phyloP scores from a whole-genome alignment of 2,888 invertebrate species.

The Drosophila paracracens region DNA sequence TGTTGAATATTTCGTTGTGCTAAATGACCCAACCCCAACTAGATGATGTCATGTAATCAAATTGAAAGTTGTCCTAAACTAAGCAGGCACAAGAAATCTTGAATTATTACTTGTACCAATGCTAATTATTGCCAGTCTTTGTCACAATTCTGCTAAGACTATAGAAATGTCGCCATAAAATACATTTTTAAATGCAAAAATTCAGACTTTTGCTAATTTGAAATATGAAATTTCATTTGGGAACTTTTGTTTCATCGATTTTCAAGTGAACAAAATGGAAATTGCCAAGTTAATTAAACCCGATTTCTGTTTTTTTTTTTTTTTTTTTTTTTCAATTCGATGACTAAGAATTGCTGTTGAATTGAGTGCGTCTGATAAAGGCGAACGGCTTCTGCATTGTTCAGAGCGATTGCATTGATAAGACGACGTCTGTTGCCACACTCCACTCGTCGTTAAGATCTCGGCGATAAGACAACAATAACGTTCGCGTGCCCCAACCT shows the following conservation, averaged over 20 bases:
- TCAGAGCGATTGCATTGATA: slow-evolving; percentile 46
- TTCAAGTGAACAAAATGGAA: neutral
- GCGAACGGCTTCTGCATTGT: slow-evolving; percentile 34
- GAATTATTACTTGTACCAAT: neutral
- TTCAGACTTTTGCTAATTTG: neutral
- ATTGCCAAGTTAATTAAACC: neutral
- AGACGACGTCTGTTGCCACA: slow-evolving; percentile 1
- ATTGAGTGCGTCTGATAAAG: neutral
- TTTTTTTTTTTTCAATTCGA: slow-evolving; percentile 13
- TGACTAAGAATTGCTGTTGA: slow-evolving; percentile 9
- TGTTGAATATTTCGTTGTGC: neutral
- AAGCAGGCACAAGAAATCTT: neutral
- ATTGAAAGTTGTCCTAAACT: neutral
- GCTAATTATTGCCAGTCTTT: neutral
- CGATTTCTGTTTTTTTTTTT: slow-evolving; percentile 1
- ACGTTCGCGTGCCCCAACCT: slow-evolving; percentile 24
- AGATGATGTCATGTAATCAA: neutral
- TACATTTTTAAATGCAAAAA: neutral
- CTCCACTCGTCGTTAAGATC: slow-evolving; percentile 47
- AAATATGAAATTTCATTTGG: neutral
- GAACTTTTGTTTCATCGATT: slow-evolving; percentile 1
- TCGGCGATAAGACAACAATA: slow-evolving; percentile 37
- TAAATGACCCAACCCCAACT: neutral
- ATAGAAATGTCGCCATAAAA: neutral
- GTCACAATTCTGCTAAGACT: neutral